These are phyloP conservation scores for Denticeps clupeoides DNA, from an alignment of 2,797 vertebrate genomes.

Conservation along the genomic window DNA sequence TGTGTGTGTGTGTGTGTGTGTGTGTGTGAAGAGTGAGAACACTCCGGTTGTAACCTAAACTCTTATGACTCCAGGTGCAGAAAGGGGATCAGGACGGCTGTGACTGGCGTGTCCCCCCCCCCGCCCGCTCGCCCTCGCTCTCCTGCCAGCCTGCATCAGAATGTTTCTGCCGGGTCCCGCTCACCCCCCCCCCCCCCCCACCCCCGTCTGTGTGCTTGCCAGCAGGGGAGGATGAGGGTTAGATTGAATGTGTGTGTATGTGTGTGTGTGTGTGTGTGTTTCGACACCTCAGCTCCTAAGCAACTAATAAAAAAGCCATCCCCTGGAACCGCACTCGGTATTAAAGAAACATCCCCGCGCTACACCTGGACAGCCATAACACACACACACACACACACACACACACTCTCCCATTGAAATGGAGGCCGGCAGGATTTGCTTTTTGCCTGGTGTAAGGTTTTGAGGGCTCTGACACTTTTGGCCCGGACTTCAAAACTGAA, in stretches of 20 bases:
- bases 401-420: not conserved
- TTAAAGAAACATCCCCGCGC: not conserved
- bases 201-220: not conserved
- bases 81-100: slow-evolving; percentile 21
- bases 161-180: slow-evolving; percentile 11
- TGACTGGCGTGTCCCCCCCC: slow-evolving; percentile 11
- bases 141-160: slow-evolving; percentile 20
- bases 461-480: not conserved
- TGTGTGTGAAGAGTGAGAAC: not conserved
- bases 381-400: not conserved
- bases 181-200: not conserved
- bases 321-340: slow-evolving; percentile 6
- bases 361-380: not conserved
- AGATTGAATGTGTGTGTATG: slow-evolving; percentile 1
- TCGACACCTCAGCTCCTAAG: not conserved
- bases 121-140: slow-evolving; percentile 11
- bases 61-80: slow-evolving; percentile 35
- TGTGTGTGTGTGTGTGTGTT: not conserved
- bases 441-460: slow-evolving; percentile 1
- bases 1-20: not conserved
- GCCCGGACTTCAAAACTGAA: not conserved
- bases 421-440: not conserved
- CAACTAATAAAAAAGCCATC: not conserved
- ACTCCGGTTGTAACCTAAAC: slow-evolving; percentile 30
- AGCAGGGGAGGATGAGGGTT: not conserved